Evolutionary conservation across 2,888 invertebrate genomes (phyloP).

Genomic region (Aromia moschata): DNA sequence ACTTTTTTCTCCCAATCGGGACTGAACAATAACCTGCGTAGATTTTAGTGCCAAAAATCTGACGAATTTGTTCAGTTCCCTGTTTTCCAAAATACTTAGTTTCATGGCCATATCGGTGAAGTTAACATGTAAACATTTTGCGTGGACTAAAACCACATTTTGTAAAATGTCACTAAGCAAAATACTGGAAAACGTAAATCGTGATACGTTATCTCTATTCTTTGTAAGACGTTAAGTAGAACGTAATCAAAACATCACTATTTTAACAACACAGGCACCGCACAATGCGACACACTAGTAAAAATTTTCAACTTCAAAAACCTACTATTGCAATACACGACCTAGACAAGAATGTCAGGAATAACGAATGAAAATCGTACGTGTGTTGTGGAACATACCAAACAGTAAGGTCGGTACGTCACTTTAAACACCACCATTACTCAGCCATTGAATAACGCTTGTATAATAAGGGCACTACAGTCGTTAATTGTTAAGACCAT

Average conservation of each 20-base stretch:
- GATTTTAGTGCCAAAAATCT: conserved; percentile 89
- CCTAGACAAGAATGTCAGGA: conserved; percentile 19
- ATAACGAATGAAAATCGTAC: conserved; percentile 1
- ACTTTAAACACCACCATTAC: too few species aligned
- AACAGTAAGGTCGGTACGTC: too few species aligned
- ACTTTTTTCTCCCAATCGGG: conserved; percentile 88
- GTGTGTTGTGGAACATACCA: too few species aligned
- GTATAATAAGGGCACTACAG: too few species aligned
- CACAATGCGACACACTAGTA: too few species aligned
- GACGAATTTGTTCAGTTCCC: conserved; percentile 88
- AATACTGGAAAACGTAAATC: conserved; percentile 4
- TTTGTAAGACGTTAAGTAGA: too few species aligned
- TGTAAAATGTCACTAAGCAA: neutral
- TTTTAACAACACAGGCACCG: too few species aligned
- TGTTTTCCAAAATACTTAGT: conserved; percentile 70
- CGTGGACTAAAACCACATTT: conserved; percentile 5
- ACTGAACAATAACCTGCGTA: conserved; percentile 92
- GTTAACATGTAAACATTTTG: conserved; percentile 9
- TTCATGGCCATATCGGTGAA: conserved; percentile 52
- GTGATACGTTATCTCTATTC: conserved; percentile 1
- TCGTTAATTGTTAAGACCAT: too few species aligned
- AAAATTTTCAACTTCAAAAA: too few species aligned
- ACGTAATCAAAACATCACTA: too few species aligned
- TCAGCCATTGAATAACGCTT: too few species aligned
- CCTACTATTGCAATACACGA: conserved; percentile 13